Evolutionary conservation across 1,140 invertebrate genomes (phyloP).

Genomic region (Agrilus planipennis): DNA sequence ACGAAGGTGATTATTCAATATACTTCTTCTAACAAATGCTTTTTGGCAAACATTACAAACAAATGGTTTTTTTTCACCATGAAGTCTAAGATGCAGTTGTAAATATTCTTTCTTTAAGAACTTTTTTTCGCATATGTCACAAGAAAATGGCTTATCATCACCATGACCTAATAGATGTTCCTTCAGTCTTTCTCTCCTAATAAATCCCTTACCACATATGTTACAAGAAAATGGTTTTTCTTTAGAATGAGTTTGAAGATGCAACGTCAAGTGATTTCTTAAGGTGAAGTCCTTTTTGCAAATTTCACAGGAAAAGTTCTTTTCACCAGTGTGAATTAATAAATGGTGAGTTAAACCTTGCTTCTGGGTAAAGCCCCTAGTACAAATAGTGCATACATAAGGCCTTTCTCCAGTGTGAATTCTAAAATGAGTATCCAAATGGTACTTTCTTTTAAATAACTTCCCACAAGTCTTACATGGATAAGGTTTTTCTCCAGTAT

Average conservation of each 20-base stretch:
- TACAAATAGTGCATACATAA: too few relatives aligned
- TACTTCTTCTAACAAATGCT: slow-evolving; percentile 12
- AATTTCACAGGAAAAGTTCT: too few relatives aligned
- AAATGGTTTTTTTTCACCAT: too few relatives aligned
- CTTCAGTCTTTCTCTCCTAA: too few relatives aligned
- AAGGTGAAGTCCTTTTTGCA: slow-evolving; percentile 2
- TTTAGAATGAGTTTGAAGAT: slow-evolving; percentile 5
- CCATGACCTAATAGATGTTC: too few relatives aligned
- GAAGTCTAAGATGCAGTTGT: too few relatives aligned
- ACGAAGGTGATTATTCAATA: slow-evolving; percentile 7
- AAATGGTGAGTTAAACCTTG: too few relatives aligned
- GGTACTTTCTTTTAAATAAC: slow-evolving; percentile 5
- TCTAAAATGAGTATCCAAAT: slow-evolving; percentile 6
- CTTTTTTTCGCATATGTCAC: neutral
- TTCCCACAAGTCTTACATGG: slow-evolving; percentile 7
- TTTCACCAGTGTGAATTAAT: too few relatives aligned
- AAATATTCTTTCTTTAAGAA: too few relatives aligned
- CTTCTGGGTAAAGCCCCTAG: too few relatives aligned
- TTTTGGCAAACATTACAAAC: slow-evolving; percentile 15
- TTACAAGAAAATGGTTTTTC: neutral
- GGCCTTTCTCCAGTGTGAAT: slow-evolving; percentile 8
- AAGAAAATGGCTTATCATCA: too few relatives aligned
- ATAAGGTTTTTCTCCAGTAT: slow-evolving; percentile 10
- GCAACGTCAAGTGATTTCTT: neutral
- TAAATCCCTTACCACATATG: slow-evolving; percentile 2